These are phyloP conservation scores for Limnephilus auricula DNA, from an alignment of 2,888 invertebrate species.

Conservation along the genomic window DNA sequence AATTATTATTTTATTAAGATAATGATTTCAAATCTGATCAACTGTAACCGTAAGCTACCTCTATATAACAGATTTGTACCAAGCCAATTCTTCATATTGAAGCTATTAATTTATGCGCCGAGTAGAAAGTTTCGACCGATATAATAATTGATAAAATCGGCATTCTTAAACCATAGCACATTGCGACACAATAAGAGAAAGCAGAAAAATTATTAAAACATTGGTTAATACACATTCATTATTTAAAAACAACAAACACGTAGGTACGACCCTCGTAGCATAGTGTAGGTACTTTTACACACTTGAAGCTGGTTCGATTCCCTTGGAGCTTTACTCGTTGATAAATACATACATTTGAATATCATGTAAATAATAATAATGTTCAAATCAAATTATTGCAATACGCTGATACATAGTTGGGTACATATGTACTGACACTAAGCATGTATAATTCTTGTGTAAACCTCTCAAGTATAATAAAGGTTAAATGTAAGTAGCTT, in stretches of 20 bases:
- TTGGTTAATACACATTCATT: background rate
- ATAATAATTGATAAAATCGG: conserved; percentile 38
- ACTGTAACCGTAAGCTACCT: background rate
- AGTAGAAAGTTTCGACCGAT: conserved; percentile 22
- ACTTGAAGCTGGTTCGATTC: background rate
- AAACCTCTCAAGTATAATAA: background rate
- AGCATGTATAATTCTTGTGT: background rate
- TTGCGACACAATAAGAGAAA: conserved; percentile 41
- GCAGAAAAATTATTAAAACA: background rate
- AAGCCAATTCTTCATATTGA: background rate
- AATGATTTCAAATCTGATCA: background rate
- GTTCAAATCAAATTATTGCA: background rate
- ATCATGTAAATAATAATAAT: background rate
- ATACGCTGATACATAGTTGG: background rate
- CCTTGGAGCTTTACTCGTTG: background rate
- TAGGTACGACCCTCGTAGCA: background rate
- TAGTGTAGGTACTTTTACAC: background rate
- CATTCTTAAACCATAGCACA: conserved; percentile 26
- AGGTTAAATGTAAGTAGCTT: background rate
- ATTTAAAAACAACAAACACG: background rate
- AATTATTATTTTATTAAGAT: background rate
- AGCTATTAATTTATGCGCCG: conserved; percentile 40
- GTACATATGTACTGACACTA: no score
- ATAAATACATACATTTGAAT: no score
- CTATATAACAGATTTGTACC: background rate